Base-by-base conservation (phyloP, 2,888 invertebrate genomes). In the Hydrotaea cyrtoneurina region DNA sequence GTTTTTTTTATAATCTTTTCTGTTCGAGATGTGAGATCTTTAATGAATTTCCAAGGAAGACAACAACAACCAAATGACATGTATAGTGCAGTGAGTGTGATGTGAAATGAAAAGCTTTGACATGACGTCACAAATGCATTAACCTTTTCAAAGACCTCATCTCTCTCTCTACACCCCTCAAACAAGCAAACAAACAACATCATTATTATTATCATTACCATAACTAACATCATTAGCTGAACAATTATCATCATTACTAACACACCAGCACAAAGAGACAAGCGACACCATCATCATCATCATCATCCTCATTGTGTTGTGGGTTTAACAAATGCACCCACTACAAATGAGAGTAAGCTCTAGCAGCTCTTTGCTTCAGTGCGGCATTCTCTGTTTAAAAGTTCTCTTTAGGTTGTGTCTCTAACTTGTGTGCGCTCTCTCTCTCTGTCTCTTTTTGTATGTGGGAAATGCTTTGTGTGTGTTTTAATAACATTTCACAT, bases 101-200 rank as follows among this genome's bases (percentile, higher is more conserved):
- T n/a, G 57, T 57, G 62, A 17, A 50, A 50, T 26, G n/a, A 13
- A 66, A 71, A 86, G 86, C 86, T 86, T 86, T 87, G 81, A 69
- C 74, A 77, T 87, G 87, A 87, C 86, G 85, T 87, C 86, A 87
- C 82, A 72, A 79, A 86, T 86, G 81, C 84, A 82, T 78, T 82
- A 77, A 83, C 85, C 78, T 86, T 79, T 39, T n/a, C 50, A 17
- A 39, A 31, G 13, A 43, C 3, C 66, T 82, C 23, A 62, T 82
- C 43, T 74, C 36, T 15, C 19, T 21, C 59, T 59, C 71, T 5
- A 2, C 39, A 39, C 10, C 57, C 62, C 55, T n/a, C 15, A 62
- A 62, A 17, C n/a, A 71, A 71, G 50, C 26, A 50, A 21, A 71
- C n/a, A 15, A 50, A 62, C 62, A 50, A 62, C 31, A 31, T 62